phyloP scores from a whole-genome alignment of 2,797 vertebrate species.

The Lithobates sylvaticus region DNA sequence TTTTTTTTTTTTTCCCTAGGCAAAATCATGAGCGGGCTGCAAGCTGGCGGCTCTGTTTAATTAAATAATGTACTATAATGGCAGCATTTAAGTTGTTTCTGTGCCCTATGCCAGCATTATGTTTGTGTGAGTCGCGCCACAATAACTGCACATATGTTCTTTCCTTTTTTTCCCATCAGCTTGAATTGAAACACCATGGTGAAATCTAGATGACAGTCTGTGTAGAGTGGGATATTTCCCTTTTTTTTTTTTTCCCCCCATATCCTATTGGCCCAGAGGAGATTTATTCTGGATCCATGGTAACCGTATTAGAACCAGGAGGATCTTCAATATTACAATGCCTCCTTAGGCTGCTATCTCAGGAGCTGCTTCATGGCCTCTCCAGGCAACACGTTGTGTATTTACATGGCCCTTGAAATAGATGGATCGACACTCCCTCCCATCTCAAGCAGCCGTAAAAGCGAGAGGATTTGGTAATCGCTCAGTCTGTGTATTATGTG shows the following conservation, averaged over 20 bases:
- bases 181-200: slow-evolving; percentile 41
- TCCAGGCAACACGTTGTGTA: slow-evolving; percentile 20
- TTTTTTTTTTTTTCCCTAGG: background rate
- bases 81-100: slow-evolving; percentile 8
- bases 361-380: slow-evolving; percentile 57
- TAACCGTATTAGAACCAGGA: slow-evolving; percentile 73
- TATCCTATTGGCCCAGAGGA: slow-evolving; percentile 64
- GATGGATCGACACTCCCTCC: background rate
- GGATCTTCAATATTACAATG: slow-evolving; percentile 69
- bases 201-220: slow-evolving; percentile 70
- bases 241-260: slow-evolving; percentile 31
- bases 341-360: slow-evolving; percentile 65
- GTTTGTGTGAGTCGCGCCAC: background rate
- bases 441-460: slow-evolving; percentile 19
- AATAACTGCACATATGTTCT: slow-evolving; percentile 18
- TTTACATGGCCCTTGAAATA: slow-evolving; percentile 15
- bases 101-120: background rate
- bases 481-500: slow-evolving; percentile 13
- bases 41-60: background rate
- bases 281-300: slow-evolving; percentile 77
- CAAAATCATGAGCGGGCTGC: background rate
- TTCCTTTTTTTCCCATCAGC: slow-evolving; percentile 14
- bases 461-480: background rate
- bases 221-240: slow-evolving; percentile 74
- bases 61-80: slow-evolving; percentile 21